Conservation (phyloP, 2,888 invertebrate species). For the Drosophila koepferae region DNA sequence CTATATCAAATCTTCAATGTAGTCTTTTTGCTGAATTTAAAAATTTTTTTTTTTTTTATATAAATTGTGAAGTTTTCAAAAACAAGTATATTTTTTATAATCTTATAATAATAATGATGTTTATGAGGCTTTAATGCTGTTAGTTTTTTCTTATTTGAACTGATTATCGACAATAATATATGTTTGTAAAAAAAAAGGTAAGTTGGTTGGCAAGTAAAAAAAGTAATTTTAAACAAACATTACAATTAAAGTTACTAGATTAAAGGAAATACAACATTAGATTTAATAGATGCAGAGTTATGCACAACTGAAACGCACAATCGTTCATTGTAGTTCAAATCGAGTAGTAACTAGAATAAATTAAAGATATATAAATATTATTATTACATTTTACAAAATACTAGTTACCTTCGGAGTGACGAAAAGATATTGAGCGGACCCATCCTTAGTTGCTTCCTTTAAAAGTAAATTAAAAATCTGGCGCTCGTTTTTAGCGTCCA, state of each 20-base stretch:
- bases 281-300: slow-evolving; percentile 85
- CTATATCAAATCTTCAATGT: background rate
- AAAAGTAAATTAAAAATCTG: slow-evolving; percentile 93
- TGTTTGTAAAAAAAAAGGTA: background rate
- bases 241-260: slow-evolving; percentile 36
- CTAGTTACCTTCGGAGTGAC: slow-evolving; percentile 94
- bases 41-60: background rate
- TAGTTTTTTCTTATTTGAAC: background rate
- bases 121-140: background rate
- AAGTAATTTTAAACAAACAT: background rate
- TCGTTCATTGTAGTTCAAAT: slow-evolving; percentile 89
- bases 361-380: background rate
- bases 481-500: slow-evolving; percentile 94
- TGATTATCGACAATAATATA: too few species aligned
- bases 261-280: slow-evolving; percentile 36
- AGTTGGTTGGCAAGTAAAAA: background rate
- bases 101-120: background rate
- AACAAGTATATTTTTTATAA: background rate
- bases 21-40: background rate
- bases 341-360: slow-evolving; percentile 88
- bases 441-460: slow-evolving; percentile 89
- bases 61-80: too few species aligned
- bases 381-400: background rate
- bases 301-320: slow-evolving; percentile 91
- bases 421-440: slow-evolving; percentile 94